A percentile compares a stretch with the other conserved stretches of the same genome.
phyloP scores from a whole-genome alignment of 1,140 invertebrate genomes.

The Drosophila pectinifera region DNA sequence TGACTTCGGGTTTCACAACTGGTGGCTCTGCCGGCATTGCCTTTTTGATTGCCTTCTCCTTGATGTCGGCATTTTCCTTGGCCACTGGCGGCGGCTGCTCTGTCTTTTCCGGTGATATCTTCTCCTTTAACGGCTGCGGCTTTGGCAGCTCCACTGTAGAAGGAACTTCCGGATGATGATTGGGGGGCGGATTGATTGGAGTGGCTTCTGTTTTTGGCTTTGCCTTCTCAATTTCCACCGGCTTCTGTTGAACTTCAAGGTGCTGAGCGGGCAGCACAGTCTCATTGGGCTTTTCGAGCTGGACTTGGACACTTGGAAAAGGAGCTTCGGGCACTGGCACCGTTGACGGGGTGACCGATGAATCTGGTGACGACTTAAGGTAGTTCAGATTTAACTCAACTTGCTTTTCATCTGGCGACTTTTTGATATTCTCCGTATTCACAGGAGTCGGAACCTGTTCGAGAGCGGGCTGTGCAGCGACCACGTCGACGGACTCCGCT shows the following conservation, averaged over 20 bases:
- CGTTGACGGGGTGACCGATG: not conserved
- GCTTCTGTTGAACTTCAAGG: not conserved
- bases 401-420: conserved; percentile 9
- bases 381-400: conserved; percentile 31
- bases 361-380: conserved; percentile 25
- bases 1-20: conserved; percentile 33
- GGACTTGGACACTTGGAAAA: not conserved
- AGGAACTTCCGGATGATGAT: conserved; percentile 3
- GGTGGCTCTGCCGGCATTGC: conserved; percentile 7
- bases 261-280: no score
- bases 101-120: conserved; percentile 6
- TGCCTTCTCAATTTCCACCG: conserved; percentile 4
- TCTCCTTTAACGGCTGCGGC: not conserved
- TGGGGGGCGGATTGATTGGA: not conserved
- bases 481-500: not conserved
- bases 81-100: not conserved
- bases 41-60: conserved; percentile 57
- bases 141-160: not conserved
- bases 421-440: not conserved
- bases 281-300: conserved; percentile 13
- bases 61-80: conserved; percentile 32
- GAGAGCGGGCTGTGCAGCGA: not conserved
- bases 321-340: not conserved
- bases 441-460: not conserved
- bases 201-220: conserved; percentile 13